Base-by-base conservation (phyloP, 2,797 vertebrate genomes). In the Tokudaia tokunoshimensis region DNA sequence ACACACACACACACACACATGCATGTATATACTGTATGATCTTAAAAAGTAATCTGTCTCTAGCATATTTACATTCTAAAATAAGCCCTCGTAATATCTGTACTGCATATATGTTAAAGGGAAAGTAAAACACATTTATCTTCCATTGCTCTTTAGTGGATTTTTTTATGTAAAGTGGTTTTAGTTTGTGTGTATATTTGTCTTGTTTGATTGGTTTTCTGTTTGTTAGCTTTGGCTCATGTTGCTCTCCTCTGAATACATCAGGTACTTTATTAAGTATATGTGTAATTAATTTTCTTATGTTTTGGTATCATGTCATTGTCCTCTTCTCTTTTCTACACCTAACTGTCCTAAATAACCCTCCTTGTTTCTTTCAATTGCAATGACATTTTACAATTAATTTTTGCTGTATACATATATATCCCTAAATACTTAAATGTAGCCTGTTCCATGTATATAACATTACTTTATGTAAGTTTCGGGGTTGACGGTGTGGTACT, bases 91-190 rank as follows among this genome's bases (percentile, higher is more conserved):
- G 0, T 94, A 11, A 63, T 89, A 75, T 52, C 37, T 87, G 6
- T 22, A 44, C 3, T 3, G 6, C 11, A 34, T 4, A 37, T 29
- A 26, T 5, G 2, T 57, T 41, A 59, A 90, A 59, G 9, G 29
- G 12, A 88, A 76, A 90, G 44, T 22, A 63, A 75, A 74, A 31
- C 9, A 12, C 47, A 52, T 11, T 26, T 74, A 3, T 29, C 13
- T 92, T 75, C 34, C n/a, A 59, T 74, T 94, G 82, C 94, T 98
- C 93, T 97, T 94, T 94, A 57, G 63, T 94, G 61, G 86, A 47
- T 97, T 95, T 96, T 97, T 97, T 19, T 97, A 85, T 95, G 97
- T 96, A 96, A 89, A 91, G 92, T 47, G 3, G 17, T 12, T 47
- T 65, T 19, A 47, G 24, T 76, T 76, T 29, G 24, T 44, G 41